Evolutionary conservation across 2,888 invertebrate genomes (phyloP), one percentile per base, ranked within the genome.

Genomic region (Himalopsyche kuldschensis): DNA sequence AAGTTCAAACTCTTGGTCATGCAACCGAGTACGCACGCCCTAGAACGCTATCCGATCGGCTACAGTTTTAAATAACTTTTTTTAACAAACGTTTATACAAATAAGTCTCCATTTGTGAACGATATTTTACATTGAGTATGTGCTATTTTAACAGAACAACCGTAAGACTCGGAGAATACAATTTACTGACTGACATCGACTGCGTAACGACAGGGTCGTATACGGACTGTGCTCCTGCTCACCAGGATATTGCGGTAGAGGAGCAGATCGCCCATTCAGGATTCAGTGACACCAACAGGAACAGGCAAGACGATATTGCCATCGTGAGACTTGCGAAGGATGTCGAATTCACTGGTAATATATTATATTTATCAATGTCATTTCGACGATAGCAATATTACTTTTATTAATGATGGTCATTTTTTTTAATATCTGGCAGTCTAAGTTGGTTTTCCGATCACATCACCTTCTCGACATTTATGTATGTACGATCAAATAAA

Each of bases 91-190:
- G 5, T 35, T 35, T 8, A 10, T 10, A 8, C 35, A 0, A 41
- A 15, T 4, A 1, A 41, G 41, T 15, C 4, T 41, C 3, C 3
- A 41, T 41, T 11, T 15, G 2, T 15, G 15, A 41, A 41, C 15
- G 15, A 41, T 41, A 15, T 41, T 41, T 4, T 41, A 41, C 4
- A 41, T 15, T 41, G 2, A 41, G 2, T 41, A 15, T 41, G 15
- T 15, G 15, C 4, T 41, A n/a, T 20, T 20, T 55, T 55, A 20
- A 47, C 24, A 55, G 55, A 55, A 55, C 55, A 5, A 55, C 55
- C 63, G 92, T 93, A 3, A 92, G 94, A 15, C 89, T 95, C 55
- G 95, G 95, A 0, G 95, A 95, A 89, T 94, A 94, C 87, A 93
- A 95, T 87, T 92, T 91, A 0, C 92, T 92, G 86, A 92, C 91